Conservation (phyloP, 2,113 vertebrate genomes). For the Columba livia region DNA sequence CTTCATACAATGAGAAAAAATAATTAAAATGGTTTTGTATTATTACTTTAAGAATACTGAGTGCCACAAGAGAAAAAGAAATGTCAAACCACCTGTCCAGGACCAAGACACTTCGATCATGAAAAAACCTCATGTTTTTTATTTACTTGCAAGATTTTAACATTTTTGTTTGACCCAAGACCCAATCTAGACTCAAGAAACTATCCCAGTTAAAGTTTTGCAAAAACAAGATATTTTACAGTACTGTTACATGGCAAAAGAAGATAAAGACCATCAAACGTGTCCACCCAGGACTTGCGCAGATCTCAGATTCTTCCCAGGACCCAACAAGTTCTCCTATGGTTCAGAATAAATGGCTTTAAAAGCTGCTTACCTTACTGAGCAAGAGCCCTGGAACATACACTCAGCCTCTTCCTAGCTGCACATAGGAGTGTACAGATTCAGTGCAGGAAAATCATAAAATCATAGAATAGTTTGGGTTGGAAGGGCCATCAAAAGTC, state of each 20-base stretch:
- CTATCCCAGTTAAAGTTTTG: background rate
- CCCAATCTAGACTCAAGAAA: background rate
- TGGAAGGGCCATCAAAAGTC: too few relatives aligned
- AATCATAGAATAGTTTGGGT: too few relatives aligned
- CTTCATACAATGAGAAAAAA: background rate
- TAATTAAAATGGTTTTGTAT: background rate
- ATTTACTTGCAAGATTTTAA: background rate
- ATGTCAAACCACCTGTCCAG: background rate
- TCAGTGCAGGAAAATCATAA: background rate
- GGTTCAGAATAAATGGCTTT: background rate
- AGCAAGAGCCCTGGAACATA: background rate
- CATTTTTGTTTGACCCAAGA: background rate
- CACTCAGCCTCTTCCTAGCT: background rate
- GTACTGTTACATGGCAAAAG: background rate
- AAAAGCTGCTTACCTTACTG: background rate
- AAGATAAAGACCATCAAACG: background rate
- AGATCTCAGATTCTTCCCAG: background rate
- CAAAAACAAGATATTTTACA: background rate
- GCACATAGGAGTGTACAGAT: background rate
- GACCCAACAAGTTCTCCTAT: background rate
- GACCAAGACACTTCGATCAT: background rate
- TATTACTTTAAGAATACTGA: background rate
- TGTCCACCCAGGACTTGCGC: accelerated
- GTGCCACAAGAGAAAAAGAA: background rate
- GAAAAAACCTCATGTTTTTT: background rate